Evolutionary conservation across 2,797 vertebrate genomes (phyloP), one percentile per base, ranked within the genome.

Genomic region (Loris lydekkerianus): DNA sequence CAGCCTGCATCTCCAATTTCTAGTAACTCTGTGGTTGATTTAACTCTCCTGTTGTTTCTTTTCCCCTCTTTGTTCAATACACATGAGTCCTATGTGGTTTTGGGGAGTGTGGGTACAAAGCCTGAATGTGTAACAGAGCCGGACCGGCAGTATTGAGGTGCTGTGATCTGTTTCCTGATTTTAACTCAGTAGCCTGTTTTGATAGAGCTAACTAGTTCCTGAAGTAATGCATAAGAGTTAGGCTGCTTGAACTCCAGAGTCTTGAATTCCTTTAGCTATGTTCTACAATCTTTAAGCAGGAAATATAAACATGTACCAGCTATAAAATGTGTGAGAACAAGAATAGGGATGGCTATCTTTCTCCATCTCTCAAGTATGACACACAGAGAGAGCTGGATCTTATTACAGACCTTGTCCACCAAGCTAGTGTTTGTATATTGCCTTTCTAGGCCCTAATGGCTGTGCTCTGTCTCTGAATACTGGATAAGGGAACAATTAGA

Each of bases 381-480:
- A 27, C 40, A 37, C 34, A 73, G 46, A 84, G 49, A 89, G 60
- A 88, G 58, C 85, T 85, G 9, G 75, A 78, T 92, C 84, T 96
- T 80, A 86, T 96, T 95, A 92, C 58, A 88, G 86, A 88, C 56
- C 93, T 96, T 95, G 49, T 95, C 94, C 15, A 21, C 91, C 76
- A 91, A 78, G 40, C 31, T 94, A 87, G n/a, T 84, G 60, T 93
- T 95, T 97, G 81, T 77, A 0, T 76, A n/a, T 75, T 37, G 40
- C 81, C 95, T 96, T 97, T 89, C 70, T 96, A 94, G 83, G 40
- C 43, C 25, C 89, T 95, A 90, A 92, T 87, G 40, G 63, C 75
- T 77, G 67, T 84, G 58, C 80, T 11, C 65, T 95, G 10, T 20
- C 60, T 92, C 29, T 70, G 56, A 91, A 75, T 95, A 97, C 75